These are phyloP conservation scores for Mus spicilegus DNA, from an alignment of 2,113 vertebrate genomes.

Conservation along the genomic window DNA sequence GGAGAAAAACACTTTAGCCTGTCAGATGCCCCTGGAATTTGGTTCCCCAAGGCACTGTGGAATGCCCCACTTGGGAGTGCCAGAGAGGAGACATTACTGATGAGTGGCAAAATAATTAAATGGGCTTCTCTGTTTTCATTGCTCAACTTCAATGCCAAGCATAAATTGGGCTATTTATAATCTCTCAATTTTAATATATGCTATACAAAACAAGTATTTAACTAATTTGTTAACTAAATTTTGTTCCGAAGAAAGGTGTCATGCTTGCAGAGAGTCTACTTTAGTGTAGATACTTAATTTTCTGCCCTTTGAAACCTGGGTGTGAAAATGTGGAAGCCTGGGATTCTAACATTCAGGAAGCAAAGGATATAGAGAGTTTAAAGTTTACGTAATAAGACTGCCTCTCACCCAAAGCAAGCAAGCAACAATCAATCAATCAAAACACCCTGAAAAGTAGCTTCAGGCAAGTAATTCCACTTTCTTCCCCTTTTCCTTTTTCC, in stretches of 20 bases:
- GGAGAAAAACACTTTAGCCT: not conserved
- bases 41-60: not conserved
- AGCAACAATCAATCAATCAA: not conserved
- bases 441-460: not conserved
- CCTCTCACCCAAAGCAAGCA: not conserved
- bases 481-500: too few relatives aligned
- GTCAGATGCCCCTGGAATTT: not conserved
- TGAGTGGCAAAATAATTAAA: not conserved
- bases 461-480: not conserved
- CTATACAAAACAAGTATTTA: conserved; percentile 12
- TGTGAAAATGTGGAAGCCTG: not conserved
- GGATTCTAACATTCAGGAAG: too few relatives aligned
- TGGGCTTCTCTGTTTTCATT: conserved; percentile 32
- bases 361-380: not conserved
- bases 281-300: conserved; percentile 31
- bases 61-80: not conserved
- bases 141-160: conserved; percentile 34
- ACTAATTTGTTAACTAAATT: not conserved
- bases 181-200: conserved; percentile 42
- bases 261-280: conserved; percentile 1
- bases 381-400: not conserved
- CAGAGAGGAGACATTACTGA: not conserved
- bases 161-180: conserved; percentile 11
- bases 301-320: conserved; percentile 4
- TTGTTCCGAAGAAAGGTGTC: not conserved